Evolutionary conservation across 2,797 vertebrate species (phyloP).

Genomic region (Mycteria americana): DNA sequence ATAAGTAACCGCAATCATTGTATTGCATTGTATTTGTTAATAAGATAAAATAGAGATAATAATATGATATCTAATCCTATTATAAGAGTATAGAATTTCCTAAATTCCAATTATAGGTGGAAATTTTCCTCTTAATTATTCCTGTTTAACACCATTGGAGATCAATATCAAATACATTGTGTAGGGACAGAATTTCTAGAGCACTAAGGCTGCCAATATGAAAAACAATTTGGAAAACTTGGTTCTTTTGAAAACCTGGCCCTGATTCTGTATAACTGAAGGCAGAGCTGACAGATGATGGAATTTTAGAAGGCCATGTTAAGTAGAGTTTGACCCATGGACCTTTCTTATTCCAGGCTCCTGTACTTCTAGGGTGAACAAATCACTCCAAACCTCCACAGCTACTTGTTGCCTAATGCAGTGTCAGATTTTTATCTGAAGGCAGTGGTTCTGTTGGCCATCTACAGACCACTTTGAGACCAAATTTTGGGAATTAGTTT

Average conservation of each 20-base stretch:
- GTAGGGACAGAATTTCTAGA: not conserved
- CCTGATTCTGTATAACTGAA: not conserved
- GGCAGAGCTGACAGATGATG: not conserved
- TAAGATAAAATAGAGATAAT: not conserved
- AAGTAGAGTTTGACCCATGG: not conserved
- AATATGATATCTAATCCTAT: not conserved
- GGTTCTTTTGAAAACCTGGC: not conserved
- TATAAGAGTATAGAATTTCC: not conserved
- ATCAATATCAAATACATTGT: not conserved
- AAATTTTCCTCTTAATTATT: constrained; percentile 15
- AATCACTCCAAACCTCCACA: not conserved
- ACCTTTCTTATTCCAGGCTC: not conserved
- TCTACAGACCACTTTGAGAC: not conserved
- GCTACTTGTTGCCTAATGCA: not conserved
- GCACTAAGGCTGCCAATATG: not conserved
- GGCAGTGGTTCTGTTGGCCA: not conserved
- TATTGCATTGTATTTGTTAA: not conserved
- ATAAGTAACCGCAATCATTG: not conserved
- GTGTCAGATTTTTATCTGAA: not conserved
- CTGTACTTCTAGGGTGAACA: not conserved
- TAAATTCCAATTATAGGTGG: not conserved
- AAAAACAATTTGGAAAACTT: not conserved
- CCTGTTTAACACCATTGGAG: not conserved
- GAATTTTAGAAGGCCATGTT: not conserved
- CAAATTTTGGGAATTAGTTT: not conserved